phyloP scores from a whole-genome alignment of 1,140 invertebrate genomes.

The Melitaea cinxia region DNA sequence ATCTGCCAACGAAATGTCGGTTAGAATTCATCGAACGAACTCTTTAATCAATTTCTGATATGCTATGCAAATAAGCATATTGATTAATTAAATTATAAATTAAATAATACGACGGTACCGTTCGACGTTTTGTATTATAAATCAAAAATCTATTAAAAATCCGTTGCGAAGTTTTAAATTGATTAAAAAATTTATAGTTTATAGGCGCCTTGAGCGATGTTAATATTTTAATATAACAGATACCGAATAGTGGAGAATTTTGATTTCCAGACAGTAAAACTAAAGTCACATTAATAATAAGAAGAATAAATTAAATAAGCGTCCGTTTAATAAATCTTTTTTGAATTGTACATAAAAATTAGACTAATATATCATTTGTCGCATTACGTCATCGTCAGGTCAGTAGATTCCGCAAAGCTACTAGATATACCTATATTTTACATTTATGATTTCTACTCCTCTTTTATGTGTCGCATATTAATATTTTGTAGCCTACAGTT shows the following conservation, averaged over 20 bases:
- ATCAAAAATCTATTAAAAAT: slow-evolving; percentile 29
- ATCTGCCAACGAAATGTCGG: slow-evolving; percentile 39
- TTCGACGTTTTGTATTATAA: slow-evolving; percentile 20
- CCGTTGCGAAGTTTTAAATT: slow-evolving; percentile 16
- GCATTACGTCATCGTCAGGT: too few species aligned
- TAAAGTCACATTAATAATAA: neutral
- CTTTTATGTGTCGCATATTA: too few species aligned
- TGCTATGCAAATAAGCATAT: slow-evolving; percentile 31
- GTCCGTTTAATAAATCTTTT: neutral
- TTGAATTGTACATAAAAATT: too few species aligned
- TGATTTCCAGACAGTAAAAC: neutral
- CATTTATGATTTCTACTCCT: too few species aligned
- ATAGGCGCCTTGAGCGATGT: slow-evolving; percentile 1
- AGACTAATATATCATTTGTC: too few species aligned
- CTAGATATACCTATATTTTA: too few species aligned
- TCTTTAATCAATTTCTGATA: slow-evolving; percentile 30
- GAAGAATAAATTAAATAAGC: neutral
- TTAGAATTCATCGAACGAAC: slow-evolving; percentile 27
- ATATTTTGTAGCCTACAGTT: too few species aligned
- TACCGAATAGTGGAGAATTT: slow-evolving; percentile 4
- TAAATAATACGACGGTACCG: slow-evolving; percentile 3
- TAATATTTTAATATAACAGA: slow-evolving; percentile 19
- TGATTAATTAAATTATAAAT: slow-evolving; percentile 33
- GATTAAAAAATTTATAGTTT: slow-evolving; percentile 8
- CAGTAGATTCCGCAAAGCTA: too few species aligned